Percentiles rank a stretch among this genome's conserved stretches.
Conservation (phyloP, 2,113 vertebrate genomes). For the Pelmatolapia mariae region DNA sequence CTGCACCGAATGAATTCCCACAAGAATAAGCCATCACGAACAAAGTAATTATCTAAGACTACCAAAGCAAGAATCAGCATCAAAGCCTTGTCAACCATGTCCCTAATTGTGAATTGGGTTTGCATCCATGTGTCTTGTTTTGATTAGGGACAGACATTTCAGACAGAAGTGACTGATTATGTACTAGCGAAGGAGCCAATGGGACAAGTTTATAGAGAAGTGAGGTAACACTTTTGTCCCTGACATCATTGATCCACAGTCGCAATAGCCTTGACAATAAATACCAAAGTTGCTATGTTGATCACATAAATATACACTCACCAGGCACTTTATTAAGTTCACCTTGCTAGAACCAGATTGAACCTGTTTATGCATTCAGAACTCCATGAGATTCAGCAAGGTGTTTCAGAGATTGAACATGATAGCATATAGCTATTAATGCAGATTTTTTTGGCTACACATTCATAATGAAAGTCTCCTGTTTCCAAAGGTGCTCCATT, state of each 20-base stretch:
- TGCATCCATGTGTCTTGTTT: constrained; percentile 10
- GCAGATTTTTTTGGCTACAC: not conserved
- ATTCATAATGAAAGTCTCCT: not conserved
- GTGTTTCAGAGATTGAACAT: not conserved
- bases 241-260: constrained; percentile 9
- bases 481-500: not conserved
- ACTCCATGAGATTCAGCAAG: not conserved
- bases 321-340: not conserved
- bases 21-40: not conserved
- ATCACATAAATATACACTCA: constrained; percentile 14
- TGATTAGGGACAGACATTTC: constrained; percentile 33
- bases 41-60: constrained; percentile 36
- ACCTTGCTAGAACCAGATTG: not conserved
- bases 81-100: constrained; percentile 17
- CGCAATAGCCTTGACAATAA: not conserved
- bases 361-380: not conserved
- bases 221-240: constrained; percentile 29
- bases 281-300: constrained; percentile 22
- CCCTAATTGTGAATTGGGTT: not conserved
- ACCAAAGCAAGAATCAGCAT: constrained; percentile 12
- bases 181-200: not conserved
- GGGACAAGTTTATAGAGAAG: constrained; percentile 26
- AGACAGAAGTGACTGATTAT: constrained; percentile 35
- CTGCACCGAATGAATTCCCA: constrained; percentile 7
- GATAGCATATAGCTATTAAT: not conserved